Evolutionary conservation across 2,113 vertebrate genomes (phyloP), one percentile per base, ranked within the genome.

Genomic region (Mus pahari): DNA sequence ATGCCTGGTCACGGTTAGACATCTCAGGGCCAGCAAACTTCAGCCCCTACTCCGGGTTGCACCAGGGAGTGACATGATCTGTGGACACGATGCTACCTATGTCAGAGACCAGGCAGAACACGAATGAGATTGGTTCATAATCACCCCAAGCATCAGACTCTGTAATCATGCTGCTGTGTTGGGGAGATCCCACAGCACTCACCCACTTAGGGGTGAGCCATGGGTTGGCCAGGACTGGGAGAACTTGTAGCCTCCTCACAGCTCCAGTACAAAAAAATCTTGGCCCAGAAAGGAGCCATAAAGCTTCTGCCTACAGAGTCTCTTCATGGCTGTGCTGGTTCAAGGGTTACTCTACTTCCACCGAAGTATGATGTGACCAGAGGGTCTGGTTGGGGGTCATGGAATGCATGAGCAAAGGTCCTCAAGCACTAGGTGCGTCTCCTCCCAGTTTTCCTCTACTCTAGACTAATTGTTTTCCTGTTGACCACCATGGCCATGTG

Each of bases 321-420:
- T 53, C 5, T 33, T 77, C 36, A 8, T 1, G 0, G 75, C 13
- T 7, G 48, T 53, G 36, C 22, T 45, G 48, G 64, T 55, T 36
- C 64, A 3, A 0, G 0, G 6, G 8, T 64, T 64, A 5, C 71
- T n/a, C 53, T 68, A 10, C 19, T 86, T 70, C 42, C 28, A 36
- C 33, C 2, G 33, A 5, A 3, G 8, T 1, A 2, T 60, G 31
- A 7, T 0, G 1, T n/a, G 28, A 12, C 24, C 42, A n/a, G 24
- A 20, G 36, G n/a, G 62, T 77, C 66, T 86, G 39, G 77, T 68
- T 68, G 5, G 22, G 0, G 0, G 5, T 79, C n/a, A 17, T 64
- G 2, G 48, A 75, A 66, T 11, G 22, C 19, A 13, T 39, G n/a
- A 50, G 58, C 58, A 64, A 26, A 19, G 42, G 50, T 64, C 17